Conservation (phyloP, 2,888 invertebrate species). For the Coronaproctus castanopsis region DNA sequence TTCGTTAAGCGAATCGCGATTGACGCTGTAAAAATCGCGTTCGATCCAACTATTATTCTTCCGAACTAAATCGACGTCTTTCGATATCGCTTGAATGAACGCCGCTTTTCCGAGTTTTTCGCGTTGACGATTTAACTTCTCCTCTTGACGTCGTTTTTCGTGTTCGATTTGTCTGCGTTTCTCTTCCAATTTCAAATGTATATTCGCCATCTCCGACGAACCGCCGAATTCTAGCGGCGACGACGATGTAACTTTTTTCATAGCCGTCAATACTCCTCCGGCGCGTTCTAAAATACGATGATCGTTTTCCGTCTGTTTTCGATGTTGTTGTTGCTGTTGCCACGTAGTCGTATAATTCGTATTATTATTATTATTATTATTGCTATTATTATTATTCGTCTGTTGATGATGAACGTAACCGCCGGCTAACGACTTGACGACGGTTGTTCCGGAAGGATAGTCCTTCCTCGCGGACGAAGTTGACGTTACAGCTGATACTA, state of each 20-base stretch:
- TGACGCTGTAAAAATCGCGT: too few species aligned
- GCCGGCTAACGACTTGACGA: too few species aligned
- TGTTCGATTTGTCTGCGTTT: conserved; percentile 77
- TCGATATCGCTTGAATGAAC: conserved; percentile 68
- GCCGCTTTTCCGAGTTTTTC: conserved; percentile 84
- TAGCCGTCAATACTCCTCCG: too few species aligned
- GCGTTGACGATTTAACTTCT: conserved; percentile 60
- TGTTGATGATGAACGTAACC: neutral
- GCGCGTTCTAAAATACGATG: neutral
- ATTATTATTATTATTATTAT: neutral
- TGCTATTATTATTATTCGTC: neutral
- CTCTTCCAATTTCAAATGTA: conserved; percentile 79
- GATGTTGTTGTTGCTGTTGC: neutral
- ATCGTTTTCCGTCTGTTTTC: neutral
- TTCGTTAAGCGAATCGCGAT: neutral
- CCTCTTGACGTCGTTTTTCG: conserved; percentile 72
- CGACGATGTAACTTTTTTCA: too few species aligned
- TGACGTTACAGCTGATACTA: too few species aligned
- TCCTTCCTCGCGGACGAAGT: neutral
- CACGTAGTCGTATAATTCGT: neutral
- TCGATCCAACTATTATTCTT: too few species aligned
- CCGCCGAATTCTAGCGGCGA: neutral
- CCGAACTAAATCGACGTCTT: conserved; percentile 29
- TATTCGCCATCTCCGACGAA: conserved; percentile 69
- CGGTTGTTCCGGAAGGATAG: too few species aligned